A percentile compares a stretch with the other conserved stretches of the same genome.
phyloP scores from a whole-genome alignment of 53 echinoderm and acorn worm species.

The Zoroaster sp. region DNA sequence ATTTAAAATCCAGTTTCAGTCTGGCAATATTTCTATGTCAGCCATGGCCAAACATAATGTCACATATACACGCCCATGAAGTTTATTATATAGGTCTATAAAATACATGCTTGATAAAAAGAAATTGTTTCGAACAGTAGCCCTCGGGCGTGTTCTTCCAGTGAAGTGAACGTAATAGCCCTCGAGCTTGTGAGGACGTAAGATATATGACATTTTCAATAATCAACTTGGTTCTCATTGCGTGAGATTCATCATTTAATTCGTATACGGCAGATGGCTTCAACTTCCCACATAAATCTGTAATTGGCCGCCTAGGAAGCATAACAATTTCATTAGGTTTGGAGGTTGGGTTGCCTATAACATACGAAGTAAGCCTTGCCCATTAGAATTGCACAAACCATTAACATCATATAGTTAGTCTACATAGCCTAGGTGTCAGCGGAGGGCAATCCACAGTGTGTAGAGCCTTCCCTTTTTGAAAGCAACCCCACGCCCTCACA shows the following conservation, averaged over 20 bases:
- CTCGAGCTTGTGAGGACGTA: background rate
- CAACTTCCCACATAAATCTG: background rate
- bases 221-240: background rate
- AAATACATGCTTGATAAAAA: background rate
- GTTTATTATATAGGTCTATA: background rate
- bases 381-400: too few species aligned
- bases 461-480: too few species aligned
- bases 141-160: conserved; percentile 6
- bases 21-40: background rate
- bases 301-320: background rate
- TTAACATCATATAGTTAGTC: background rate
- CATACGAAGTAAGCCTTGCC: background rate
- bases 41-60: background rate
- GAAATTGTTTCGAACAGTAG: background rate
- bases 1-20: background rate
- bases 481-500: too few species aligned
- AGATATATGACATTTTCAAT: conserved; percentile 46
- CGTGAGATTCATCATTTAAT: background rate
- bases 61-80: background rate
- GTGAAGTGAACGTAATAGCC: conserved; percentile 27
- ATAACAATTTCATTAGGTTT: background rate
- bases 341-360: background rate
- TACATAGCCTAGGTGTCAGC: too few species aligned
- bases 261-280: background rate
- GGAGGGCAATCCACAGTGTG: too few species aligned